Evolutionary conservation across 2,113 vertebrate genomes (phyloP), one percentile per base, ranked within the genome.

Genomic region (Onychorhynchus coronatus): DNA sequence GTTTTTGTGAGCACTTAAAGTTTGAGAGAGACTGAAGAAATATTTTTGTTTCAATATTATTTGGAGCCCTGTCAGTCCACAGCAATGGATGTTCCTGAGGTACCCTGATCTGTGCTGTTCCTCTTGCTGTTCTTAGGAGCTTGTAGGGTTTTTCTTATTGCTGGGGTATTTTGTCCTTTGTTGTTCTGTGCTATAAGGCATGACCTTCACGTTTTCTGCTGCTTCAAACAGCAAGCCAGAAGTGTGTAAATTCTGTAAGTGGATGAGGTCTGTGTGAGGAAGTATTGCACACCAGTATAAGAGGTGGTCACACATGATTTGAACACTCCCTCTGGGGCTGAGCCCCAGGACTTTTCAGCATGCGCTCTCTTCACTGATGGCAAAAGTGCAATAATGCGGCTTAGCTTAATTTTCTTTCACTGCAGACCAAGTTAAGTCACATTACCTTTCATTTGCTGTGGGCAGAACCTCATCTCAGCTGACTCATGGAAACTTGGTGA

Each of bases 401-500:
- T 95, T 77, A 89, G 33, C 24, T 83, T 52, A 49, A 71, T 78
- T 93, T 52, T 91, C 80, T 78, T 47, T 74, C 66, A 4, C 73
- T 44, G 58, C 65, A 65, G 65, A 41, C 53, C 44, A n/a, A 39
- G 65, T 61, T 94, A 94, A 97, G 79, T 25, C 12, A 1, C 68
- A 79, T 91, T 91, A 92, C 42, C 37, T 52, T 82, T 84, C 62
- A 35, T 59, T 79, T 83, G 42, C 80, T 88, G 47, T 37, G 70
- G 58, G 76, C 83, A 89, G 52, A 77, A 5, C 65, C 47, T 75
- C 10, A 1, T 83, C 80, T 75, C 70, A 81, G 91, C 89, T 97
- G 96, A 96, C 89, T 96, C 93, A 95, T 68, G 94, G 94, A 89
- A 97, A 93, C 93, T 84, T 77, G 65, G 47, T 92, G 93, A 84